phyloP scores from a whole-genome alignment of 1,140 invertebrate genomes.

The Sycophila sp. region DNA sequence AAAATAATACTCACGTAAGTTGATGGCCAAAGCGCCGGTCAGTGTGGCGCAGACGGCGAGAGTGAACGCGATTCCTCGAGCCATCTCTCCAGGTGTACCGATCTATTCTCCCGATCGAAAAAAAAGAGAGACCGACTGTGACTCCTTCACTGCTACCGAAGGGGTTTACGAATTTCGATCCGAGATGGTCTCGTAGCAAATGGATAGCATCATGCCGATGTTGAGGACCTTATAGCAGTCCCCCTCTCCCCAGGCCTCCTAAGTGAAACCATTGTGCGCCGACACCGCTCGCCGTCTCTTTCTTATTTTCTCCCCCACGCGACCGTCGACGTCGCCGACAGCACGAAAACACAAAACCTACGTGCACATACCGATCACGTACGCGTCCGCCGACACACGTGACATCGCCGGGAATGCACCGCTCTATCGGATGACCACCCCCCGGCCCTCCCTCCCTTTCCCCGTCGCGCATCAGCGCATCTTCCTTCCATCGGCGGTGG shows the following conservation, averaged over 20 bases:
- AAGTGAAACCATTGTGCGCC: conserved; percentile 35
- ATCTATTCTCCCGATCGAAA: background rate
- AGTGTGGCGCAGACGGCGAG: background rate
- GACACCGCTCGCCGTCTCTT: background rate
- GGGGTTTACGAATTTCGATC: conserved; percentile 35
- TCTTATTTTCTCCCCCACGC: background rate
- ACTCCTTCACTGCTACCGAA: background rate
- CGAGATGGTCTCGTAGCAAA: conserved; percentile 46
- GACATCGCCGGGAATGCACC: background rate
- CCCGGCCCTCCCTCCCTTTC: background rate
- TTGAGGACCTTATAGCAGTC: conserved; percentile 50
- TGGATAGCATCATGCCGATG: conserved; percentile 42
- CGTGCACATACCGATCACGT: background rate
- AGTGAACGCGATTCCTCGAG: background rate
- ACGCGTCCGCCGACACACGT: conserved; percentile 6
- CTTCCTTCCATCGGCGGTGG: background rate
- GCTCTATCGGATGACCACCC: background rate
- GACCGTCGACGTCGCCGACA: background rate
- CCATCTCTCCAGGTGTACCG: background rate
- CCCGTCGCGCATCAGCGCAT: background rate
- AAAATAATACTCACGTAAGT: conserved; percentile 58
- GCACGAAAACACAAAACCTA: conserved; percentile 4
- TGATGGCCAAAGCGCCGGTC: conserved; percentile 19
- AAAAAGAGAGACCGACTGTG: background rate
- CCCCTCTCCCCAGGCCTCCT: conserved; percentile 39